Base-by-base conservation (phyloP, 2,888 invertebrate genomes). In the Cabera pusaria region DNA sequence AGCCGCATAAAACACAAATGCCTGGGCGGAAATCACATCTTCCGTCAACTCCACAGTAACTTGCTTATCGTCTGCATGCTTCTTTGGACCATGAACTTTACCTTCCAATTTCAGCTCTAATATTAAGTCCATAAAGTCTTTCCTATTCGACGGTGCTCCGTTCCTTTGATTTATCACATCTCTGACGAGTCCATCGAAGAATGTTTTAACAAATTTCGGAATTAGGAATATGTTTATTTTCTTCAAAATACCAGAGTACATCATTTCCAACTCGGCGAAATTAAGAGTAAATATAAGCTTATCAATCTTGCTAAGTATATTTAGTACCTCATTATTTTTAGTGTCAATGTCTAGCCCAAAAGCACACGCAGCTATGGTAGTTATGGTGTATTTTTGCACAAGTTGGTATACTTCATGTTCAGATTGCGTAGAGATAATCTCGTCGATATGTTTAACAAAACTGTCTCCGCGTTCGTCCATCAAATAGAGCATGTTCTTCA, bases 1-100 rank as follows among this genome's bases (percentile, higher is more conserved):
- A 3, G 74, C 90, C 1, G 62, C 58, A 33, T 80, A 86, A 47
- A 89, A 83, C 8, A 84, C 59, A 45, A 82, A 77, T 1, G 75
- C 74, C 50, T 88, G 84, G 0, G 84, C 76, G 3, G 71, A 64
- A 4, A 83, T 72, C 0, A 77, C 26, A 3, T 52, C 58, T 0
- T 80, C 69, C 2, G 70, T 68, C 3, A 80, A 41, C 39, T 70
- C 64, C 11, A 72, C 5, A 2, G 31, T 9, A 1, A 39, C 8
- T 1, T 48, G 33, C 16, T 49, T 26, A 3, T 54, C 44, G 3
- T 51, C 43, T 1, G 48, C 41, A 1, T 51, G 42, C 35, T 42
- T 50, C 16, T 48, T 57, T 1, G 26, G 38, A 0, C 48, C 44
- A 1, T 44, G 18, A n/a, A 76, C 19, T 8, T 61, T 42, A 12